phyloP scores from a whole-genome alignment of 2,797 vertebrate species.

The Ibycter americanus region DNA sequence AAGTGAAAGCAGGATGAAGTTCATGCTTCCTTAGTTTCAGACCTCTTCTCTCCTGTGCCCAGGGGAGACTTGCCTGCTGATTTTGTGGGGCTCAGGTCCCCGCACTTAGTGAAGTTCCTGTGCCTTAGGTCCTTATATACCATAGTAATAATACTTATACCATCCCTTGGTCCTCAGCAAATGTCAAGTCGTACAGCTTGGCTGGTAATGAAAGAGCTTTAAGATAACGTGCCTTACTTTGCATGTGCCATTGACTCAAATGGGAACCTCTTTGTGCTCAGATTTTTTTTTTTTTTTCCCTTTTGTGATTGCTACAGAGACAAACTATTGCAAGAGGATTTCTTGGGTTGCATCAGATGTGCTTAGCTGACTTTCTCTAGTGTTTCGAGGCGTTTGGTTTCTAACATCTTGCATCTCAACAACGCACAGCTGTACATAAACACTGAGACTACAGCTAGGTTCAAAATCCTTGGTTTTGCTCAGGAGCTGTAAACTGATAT shows the following conservation, averaged over 20 bases:
- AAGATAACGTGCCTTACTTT: accelerated
- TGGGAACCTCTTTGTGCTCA: background rate
- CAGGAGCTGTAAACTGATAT: background rate
- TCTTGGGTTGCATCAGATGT: background rate
- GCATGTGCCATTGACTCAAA: background rate
- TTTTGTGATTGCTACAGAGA: background rate
- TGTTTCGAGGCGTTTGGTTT: background rate
- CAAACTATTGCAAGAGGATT: background rate
- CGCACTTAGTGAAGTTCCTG: background rate
- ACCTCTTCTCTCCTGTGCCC: background rate
- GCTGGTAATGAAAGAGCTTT: background rate
- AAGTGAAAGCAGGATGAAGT: background rate
- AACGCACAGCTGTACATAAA: background rate
- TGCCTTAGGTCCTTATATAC: background rate
- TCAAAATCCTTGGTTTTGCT: background rate
- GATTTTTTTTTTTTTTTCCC: background rate
- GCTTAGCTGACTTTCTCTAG: background rate
- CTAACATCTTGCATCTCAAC: background rate
- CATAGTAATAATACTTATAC: background rate
- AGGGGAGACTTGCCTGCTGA: background rate
- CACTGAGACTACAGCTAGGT: background rate
- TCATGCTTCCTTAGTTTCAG: background rate
- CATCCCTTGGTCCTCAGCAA: background rate
- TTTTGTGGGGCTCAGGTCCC: background rate
- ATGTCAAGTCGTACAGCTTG: accelerated